phyloP scores from a whole-genome alignment of 2,888 invertebrate species.

The Eristalinus sepulchralis region DNA sequence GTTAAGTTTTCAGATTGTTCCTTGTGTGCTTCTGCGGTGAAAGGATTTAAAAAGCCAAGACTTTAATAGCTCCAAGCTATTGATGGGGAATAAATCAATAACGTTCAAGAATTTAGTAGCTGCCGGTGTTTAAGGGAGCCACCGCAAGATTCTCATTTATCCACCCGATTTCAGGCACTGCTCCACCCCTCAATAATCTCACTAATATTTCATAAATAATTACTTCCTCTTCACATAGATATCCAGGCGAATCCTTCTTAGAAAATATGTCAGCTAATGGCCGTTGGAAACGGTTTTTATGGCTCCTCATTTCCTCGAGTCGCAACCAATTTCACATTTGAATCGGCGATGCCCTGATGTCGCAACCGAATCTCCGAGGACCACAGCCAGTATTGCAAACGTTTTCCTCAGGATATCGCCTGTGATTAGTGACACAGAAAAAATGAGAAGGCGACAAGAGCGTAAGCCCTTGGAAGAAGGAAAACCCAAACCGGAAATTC shows the following conservation, averaged over 20 bases:
- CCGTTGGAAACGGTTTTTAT: constrained; percentile 80
- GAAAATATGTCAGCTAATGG: constrained; percentile 80
- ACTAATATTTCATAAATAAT: constrained; percentile 80
- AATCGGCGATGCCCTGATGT: constrained; percentile 18
- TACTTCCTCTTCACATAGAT: constrained; percentile 75
- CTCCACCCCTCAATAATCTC: not conserved
- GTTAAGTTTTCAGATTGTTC: too few species aligned
- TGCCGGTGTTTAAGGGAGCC: too few species aligned
- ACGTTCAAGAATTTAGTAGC: too few species aligned
- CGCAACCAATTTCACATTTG: constrained; percentile 65
- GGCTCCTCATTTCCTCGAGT: constrained; percentile 78
- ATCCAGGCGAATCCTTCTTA: constrained; percentile 41
- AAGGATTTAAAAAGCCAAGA: too few species aligned
- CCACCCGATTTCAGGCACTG: not conserved
- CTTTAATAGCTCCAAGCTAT: too few species aligned
- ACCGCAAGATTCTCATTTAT: not conserved
- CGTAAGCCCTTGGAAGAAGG: constrained; percentile 72
- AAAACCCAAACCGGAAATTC: constrained; percentile 80
- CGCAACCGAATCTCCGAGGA: constrained; percentile 21
- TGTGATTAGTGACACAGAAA: constrained; percentile 63
- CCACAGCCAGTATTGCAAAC: constrained; percentile 9
- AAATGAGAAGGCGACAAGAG: constrained; percentile 37
- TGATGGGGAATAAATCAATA: too few species aligned
- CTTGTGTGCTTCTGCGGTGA: too few species aligned
- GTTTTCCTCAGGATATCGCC: constrained; percentile 62